Conservation (phyloP, 2,113 vertebrate genomes). For the Pithys albifrons region DNA sequence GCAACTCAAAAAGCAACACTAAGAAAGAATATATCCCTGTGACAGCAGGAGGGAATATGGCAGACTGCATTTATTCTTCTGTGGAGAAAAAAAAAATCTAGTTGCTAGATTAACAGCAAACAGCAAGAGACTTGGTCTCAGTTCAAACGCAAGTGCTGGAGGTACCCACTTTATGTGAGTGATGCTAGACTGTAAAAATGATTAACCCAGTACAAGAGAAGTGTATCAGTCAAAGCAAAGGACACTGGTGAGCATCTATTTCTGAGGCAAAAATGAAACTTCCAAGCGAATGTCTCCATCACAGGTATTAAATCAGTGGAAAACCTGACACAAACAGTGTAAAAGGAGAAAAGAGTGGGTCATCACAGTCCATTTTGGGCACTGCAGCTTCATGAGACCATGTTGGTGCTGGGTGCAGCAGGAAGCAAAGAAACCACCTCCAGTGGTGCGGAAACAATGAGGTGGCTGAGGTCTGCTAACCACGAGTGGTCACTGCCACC, state of each 20-base stretch:
- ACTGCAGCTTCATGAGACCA: neutral
- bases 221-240: slow-evolving; percentile 18
- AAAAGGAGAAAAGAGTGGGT: neutral
- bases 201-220: slow-evolving; percentile 12
- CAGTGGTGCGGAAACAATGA: neutral
- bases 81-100: slow-evolving; percentile 34
- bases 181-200: slow-evolving; percentile 23
- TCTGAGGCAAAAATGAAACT: slow-evolving; percentile 30
- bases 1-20: neutral
- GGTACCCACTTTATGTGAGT: slow-evolving; percentile 25
- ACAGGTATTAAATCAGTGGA: slow-evolving; percentile 45
- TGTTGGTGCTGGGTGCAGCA: neutral
- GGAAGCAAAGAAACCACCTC: neutral
- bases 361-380: neutral
- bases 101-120: slow-evolving; percentile 25
- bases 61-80: slow-evolving; percentile 42
- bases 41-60: slow-evolving; percentile 26
- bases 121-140: slow-evolving; percentile 33
- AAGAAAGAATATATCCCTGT: neutral
- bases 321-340: slow-evolving; percentile 24
- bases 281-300: neutral
- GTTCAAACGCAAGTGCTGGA: neutral
- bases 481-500: accelerated
- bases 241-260: neutral
- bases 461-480: neutral